These are phyloP conservation scores for Pelodiscus sinensis DNA, from an alignment of 2,113 vertebrate genomes.

Conservation along the genomic window DNA sequence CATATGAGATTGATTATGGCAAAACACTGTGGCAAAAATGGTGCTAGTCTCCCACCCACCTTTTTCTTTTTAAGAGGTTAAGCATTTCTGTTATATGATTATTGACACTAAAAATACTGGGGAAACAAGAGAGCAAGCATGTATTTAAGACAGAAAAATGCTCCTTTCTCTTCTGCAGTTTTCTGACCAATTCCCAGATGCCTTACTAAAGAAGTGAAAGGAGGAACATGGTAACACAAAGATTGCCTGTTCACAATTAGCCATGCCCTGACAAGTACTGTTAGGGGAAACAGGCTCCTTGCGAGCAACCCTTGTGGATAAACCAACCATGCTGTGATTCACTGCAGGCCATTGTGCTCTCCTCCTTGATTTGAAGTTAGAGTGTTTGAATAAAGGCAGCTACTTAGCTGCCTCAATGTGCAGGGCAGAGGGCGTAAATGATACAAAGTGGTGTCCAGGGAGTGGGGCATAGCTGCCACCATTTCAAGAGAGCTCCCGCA, in stretches of 20 bases:
- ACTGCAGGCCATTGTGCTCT: neutral
- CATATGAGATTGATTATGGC: neutral
- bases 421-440: neutral
- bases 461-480: neutral
- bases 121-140: constrained; percentile 11
- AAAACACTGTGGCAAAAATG: neutral
- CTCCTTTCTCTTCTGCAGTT: constrained; percentile 6
- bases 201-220: constrained; percentile 28
- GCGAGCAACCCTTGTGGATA: neutral
- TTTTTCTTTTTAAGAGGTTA: neutral
- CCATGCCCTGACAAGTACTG: constrained; percentile 52
- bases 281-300: constrained; percentile 53
- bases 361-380: neutral
- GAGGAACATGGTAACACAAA: constrained; percentile 21
- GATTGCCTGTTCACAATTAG: constrained; percentile 25
- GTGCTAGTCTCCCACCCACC: neutral
- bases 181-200: constrained; percentile 17
- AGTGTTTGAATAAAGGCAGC: neutral
- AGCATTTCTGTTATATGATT: constrained; percentile 18
- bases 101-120: constrained; percentile 12
- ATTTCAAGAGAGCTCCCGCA: neutral
- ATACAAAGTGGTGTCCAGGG: neutral
- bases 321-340: neutral
- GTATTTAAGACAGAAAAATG: neutral
- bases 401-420: neutral